phyloP scores from a whole-genome alignment of 2,797 vertebrate species.

The Trichosurus vulpecula region DNA sequence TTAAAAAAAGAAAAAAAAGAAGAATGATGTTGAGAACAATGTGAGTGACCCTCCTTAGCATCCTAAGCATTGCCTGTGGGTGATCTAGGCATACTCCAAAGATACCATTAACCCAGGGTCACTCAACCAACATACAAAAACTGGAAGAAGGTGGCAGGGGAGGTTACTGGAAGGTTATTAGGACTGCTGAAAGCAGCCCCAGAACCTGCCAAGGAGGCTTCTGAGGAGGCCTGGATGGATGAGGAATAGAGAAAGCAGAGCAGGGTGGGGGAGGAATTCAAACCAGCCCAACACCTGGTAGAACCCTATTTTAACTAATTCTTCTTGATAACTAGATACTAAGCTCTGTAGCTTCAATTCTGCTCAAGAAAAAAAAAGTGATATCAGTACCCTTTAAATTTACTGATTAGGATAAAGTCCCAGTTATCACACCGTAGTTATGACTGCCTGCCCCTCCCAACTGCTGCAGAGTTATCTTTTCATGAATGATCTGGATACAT shows the following conservation, averaged over 20 bases:
- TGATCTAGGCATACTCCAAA: neutral
- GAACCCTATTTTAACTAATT: neutral
- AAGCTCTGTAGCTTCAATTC: neutral
- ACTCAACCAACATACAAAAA: neutral
- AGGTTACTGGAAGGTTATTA: neutral
- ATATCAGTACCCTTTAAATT: neutral
- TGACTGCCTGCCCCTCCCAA: neutral
- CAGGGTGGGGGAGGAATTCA: neutral
- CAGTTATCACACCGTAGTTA: neutral
- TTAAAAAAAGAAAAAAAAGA: too few species aligned
- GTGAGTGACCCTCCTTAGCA: neutral
- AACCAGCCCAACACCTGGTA: neutral
- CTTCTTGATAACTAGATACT: neutral
- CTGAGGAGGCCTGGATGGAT: neutral
- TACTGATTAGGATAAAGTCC: neutral
- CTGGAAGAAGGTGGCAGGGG: neutral
- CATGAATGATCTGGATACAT: neutral
- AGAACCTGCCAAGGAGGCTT: neutral
- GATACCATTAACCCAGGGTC: neutral
- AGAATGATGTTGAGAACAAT: neutral
- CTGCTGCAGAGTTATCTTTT: conserved; percentile 8
- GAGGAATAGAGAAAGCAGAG: neutral
- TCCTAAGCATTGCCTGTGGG: neutral
- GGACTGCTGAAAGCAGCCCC: neutral
- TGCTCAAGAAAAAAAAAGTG: neutral